Percentiles rank a stretch among this genome's conserved stretches.
Evolutionary conservation across 30 jellyfish, hydroid and myxozoan species (phyloP).

Genomic region (Aurelia sp.): DNA sequence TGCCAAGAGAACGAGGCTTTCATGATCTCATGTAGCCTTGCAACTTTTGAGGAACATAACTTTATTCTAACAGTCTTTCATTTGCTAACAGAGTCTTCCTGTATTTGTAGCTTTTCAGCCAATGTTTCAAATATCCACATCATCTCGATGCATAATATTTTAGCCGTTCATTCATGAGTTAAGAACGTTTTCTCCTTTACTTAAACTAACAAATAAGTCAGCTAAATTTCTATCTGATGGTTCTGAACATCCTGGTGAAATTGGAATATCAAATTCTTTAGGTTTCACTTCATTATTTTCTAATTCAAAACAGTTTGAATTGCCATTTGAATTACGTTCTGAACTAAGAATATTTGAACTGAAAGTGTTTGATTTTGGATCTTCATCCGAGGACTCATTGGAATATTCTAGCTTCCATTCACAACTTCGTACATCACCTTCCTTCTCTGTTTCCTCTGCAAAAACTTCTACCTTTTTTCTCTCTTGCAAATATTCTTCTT

Average conservation of each 20-base stretch:
- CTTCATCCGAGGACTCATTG: background rate
- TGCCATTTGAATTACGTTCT: background rate
- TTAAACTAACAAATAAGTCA: background rate
- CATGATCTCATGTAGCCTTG: too few species aligned
- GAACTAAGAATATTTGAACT: background rate
- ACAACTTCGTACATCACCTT: background rate
- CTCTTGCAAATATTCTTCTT: background rate
- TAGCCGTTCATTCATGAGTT: background rate
- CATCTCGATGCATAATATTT: too few species aligned
- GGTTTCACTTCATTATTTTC: background rate
- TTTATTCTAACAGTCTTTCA: too few species aligned
- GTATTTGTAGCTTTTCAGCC: too few species aligned
- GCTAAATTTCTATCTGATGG: conserved; percentile 12
- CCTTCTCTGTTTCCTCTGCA: background rate
- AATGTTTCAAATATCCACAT: too few species aligned
- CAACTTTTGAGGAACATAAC: too few species aligned
- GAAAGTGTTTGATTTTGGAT: background rate
- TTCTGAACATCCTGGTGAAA: conserved; percentile 29
- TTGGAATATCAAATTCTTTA: conserved; percentile 24
- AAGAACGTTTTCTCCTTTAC: conserved; percentile 9
- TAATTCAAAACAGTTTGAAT: background rate
- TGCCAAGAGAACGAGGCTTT: too few species aligned
- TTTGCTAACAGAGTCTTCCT: too few species aligned
- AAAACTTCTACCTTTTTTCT: background rate
- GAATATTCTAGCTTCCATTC: conserved; percentile 6